A percentile compares a stretch with the other conserved stretches of the same genome.
Evolutionary conservation across 2,888 invertebrate species (phyloP).

Genomic region (Gasteruption jaculator): DNA sequence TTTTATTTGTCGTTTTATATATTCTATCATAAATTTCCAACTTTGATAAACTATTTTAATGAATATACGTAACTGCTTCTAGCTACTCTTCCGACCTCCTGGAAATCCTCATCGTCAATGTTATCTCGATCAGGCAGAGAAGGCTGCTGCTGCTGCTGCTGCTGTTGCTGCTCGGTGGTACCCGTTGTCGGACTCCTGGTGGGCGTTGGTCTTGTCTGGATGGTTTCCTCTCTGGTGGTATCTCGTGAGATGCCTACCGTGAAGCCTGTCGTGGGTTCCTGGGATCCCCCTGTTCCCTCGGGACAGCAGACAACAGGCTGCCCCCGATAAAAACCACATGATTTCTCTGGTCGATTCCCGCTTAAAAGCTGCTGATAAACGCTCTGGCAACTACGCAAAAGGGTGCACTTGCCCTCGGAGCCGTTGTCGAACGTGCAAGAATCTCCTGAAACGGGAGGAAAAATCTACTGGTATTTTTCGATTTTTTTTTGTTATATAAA

Average conservation of each 20-base stretch:
- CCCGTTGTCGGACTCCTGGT: neutral
- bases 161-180: neutral
- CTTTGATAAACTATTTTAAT: too few relatives aligned
- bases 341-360: conserved; percentile 26
- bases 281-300: neutral
- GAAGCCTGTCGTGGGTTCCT: neutral
- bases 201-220: neutral
- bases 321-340: conserved; percentile 29
- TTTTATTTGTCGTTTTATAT: too few relatives aligned
- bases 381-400: conserved; percentile 25
- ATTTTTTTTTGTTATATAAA: too few relatives aligned
- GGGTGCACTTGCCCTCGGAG: conserved; percentile 28
- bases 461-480: too few relatives aligned
- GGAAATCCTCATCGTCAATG: too few relatives aligned
- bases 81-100: too few relatives aligned
- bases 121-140: too few relatives aligned
- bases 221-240: neutral
- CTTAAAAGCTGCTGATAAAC: conserved; percentile 30
- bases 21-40: too few relatives aligned
- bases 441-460: conserved; percentile 31
- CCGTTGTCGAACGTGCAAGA: conserved; percentile 19
- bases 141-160: too few relatives aligned
- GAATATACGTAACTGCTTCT: too few relatives aligned
- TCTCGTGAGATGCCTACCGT: conserved; percentile 3
- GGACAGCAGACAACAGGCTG: conserved; percentile 42